These are phyloP conservation scores for Sarcophilus harrisii DNA, from an alignment of 2,797 vertebrate species.

Conservation along the genomic window DNA sequence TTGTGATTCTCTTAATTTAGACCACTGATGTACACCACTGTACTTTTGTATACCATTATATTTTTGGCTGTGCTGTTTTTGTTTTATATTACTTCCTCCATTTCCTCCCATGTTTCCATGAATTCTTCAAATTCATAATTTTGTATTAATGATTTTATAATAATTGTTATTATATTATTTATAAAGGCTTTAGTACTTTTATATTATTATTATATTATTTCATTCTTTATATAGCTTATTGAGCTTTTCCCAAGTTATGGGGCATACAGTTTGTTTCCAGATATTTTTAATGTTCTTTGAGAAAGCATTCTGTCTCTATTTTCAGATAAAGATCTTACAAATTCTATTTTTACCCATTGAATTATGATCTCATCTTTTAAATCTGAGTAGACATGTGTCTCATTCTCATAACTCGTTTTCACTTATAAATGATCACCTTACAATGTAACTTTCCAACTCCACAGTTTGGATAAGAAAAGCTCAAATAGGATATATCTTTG, in stretches of 20 bases:
- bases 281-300: not conserved
- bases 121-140: not conserved
- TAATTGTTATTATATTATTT: no score
- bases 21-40: not conserved
- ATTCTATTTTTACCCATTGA: conserved; percentile 1
- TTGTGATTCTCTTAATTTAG: not conserved
- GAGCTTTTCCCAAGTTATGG: not conserved
- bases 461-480: conserved; percentile 56
- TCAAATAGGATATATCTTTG: conserved; percentile 42
- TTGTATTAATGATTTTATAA: no score
- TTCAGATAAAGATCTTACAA: conserved; percentile 40
- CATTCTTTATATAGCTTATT: not conserved
- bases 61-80: not conserved
- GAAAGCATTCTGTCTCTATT: not conserved
- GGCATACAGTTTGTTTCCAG: not conserved
- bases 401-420: conserved; percentile 42
- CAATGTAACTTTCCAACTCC: conserved; percentile 53
- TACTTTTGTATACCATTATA: no score
- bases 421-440: conserved; percentile 60
- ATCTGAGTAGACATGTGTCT: not conserved
- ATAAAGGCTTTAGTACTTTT: no score
- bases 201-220: no score
- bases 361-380: conserved; percentile 43
- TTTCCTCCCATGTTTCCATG: not conserved
- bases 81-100: not conserved